Evolutionary conservation across 2,888 invertebrate species (phyloP), one percentile per base, ranked within the genome.

Genomic region (Urechis unicinctus): DNA sequence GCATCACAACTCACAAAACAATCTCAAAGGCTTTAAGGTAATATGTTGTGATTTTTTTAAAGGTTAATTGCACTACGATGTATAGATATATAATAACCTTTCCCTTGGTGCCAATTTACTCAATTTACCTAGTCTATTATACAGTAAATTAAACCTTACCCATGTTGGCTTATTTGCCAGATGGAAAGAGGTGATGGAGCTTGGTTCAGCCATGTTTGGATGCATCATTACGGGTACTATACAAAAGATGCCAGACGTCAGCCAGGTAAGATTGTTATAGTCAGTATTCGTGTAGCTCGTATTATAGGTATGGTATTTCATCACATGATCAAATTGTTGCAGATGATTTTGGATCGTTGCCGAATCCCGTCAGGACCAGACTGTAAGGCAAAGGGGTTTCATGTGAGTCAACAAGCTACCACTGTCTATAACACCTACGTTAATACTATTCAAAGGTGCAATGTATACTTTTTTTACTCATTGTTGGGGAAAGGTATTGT

Each of bases 241-340:
- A 9, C 66, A 73, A 45, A 68, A 74, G 55, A 63, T 79, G 57
- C 79, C 79, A 0, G 74, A 74, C 42, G 72, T 74, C n/a, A 72
- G 73, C 55, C 66, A 69, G 71, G 78, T 78, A 64, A 61, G 65
- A 57, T 24, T 17, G 17, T 36, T 36, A 36, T 17, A 17, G 17
- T 36, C 17, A 36, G 36, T 9, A 17, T 36, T 36, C 17, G 36
- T 36, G 9, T 17, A 36, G 9, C 9, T 36, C 36, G 36, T 36
- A 13, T 13, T 36, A 17, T 36, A 13, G 36, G n/a, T n/a, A n/a
- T n/a, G n/a, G n/a, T n/a, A n/a, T n/a, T n/a, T n/a, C n/a, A n/a
- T n/a, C n/a, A n/a, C n/a, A n/a, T n/a, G n/a, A n/a, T n/a, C n/a
- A n/a, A n/a, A n/a, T n/a, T n/a, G n/a, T n/a, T 61, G 24, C 61